These are phyloP conservation scores for Aythya baeri DNA, from an alignment of 2,113 vertebrate species.

Conservation along the genomic window DNA sequence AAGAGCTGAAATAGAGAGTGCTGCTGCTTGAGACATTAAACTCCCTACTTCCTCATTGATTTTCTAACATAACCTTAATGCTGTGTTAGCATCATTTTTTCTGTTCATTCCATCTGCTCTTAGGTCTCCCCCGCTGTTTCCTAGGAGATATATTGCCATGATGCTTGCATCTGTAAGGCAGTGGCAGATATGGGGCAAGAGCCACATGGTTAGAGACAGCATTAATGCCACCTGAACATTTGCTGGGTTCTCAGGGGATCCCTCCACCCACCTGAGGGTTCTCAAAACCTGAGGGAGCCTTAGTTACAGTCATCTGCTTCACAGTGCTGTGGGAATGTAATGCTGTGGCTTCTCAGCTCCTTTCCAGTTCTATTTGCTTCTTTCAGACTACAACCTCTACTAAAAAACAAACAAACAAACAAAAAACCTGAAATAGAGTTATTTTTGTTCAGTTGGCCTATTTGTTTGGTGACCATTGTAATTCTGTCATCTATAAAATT, in stretches of 20 bases:
- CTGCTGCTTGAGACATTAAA: constrained; percentile 1
- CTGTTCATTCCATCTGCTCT: constrained; percentile 50
- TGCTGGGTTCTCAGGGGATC: constrained; percentile 14
- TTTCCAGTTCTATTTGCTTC: neutral
- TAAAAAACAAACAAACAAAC: neutral
- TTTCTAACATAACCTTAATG: constrained; percentile 56
- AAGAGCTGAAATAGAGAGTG: neutral
- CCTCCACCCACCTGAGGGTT: neutral
- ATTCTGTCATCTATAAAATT: neutral
- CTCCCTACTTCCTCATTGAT: constrained; percentile 41
- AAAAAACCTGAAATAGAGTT: neutral
- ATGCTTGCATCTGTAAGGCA: constrained; percentile 45
- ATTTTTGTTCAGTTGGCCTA: neutral
- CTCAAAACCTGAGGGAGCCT: constrained; percentile 7
- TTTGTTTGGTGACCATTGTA: neutral
- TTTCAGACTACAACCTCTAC: neutral
- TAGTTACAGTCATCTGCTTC: neutral
- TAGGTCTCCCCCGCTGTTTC: constrained; percentile 57
- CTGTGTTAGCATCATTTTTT: constrained; percentile 56
- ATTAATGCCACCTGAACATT: constrained; percentile 28
- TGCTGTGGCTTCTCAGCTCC: neutral
- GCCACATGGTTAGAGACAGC: neutral
- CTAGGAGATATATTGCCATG: constrained; percentile 37
- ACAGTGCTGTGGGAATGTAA: neutral
- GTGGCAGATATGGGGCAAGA: constrained; percentile 50